phyloP scores from a whole-genome alignment of 2,888 invertebrate genomes.

The Ichneumon xanthorius region DNA sequence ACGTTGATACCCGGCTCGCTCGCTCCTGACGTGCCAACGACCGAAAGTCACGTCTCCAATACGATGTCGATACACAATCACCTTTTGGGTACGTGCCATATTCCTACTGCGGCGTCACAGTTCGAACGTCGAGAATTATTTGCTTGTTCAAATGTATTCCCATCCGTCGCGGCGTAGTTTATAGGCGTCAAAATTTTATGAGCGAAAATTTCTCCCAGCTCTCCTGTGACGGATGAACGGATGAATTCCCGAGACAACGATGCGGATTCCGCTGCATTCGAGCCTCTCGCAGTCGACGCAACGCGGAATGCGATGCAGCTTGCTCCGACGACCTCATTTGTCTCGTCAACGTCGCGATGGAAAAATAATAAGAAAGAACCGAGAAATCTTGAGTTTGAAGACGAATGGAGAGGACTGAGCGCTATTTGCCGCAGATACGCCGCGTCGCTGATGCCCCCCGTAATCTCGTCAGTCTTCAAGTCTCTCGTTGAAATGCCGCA shows the following conservation, averaged over 20 bases:
- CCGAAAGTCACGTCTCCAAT: constrained; percentile 49
- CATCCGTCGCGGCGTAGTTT: not conserved
- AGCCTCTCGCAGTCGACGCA: constrained; percentile 42
- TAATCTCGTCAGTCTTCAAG: constrained; percentile 70
- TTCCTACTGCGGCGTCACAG: constrained; percentile 22
- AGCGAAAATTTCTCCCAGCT: not conserved
- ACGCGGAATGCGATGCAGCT: constrained; percentile 70
- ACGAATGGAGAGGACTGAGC: constrained; percentile 37
- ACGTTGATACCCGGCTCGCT: constrained; percentile 62
- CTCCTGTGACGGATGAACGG: not conserved
- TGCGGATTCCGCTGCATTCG: constrained; percentile 24
- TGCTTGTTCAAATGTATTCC: constrained; percentile 2
- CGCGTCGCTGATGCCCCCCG: constrained; percentile 36
- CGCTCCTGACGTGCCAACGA: constrained; percentile 48
- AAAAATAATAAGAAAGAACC: constrained; percentile 58
- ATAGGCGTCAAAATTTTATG: not conserved
- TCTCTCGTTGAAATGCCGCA: constrained; percentile 67
- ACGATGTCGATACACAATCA: constrained; percentile 44
- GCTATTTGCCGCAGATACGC: constrained; percentile 21
- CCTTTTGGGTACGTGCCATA: constrained; percentile 4
- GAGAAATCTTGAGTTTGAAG: constrained; percentile 38
- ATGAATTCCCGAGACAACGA: constrained; percentile 14
- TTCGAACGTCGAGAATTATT: constrained; percentile 30
- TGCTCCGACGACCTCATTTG: constrained; percentile 78
- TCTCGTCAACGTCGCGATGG: constrained; percentile 72